These are phyloP conservation scores for Montifringilla adamsi DNA, from an alignment of 2,113 vertebrate species.

Conservation along the genomic window DNA sequence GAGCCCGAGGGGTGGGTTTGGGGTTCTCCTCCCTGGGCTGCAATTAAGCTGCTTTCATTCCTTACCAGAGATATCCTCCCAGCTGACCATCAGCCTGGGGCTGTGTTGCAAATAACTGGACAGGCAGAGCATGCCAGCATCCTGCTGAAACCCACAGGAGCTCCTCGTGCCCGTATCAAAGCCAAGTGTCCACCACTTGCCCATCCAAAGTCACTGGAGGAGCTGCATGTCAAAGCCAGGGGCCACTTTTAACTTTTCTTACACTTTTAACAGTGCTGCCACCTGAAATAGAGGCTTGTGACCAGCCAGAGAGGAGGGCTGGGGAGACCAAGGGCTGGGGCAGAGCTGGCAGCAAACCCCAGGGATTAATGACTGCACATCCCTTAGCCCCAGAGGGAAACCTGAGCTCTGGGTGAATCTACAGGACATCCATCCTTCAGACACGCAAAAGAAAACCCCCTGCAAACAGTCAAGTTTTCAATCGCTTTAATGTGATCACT, in stretches of 20 bases:
- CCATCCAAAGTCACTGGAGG: not conserved
- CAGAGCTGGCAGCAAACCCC: not conserved
- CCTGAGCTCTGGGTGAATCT: not conserved
- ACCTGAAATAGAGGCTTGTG: not conserved
- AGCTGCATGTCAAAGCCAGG: not conserved
- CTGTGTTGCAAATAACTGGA: not conserved
- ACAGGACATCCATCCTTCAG: not conserved
- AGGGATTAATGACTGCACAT: not conserved
- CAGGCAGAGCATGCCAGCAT: not conserved
- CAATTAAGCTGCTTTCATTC: not conserved
- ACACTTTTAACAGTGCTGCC: not conserved
- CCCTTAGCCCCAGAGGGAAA: not conserved
- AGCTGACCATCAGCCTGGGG: not conserved
- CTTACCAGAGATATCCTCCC: not conserved
- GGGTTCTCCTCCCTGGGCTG: not conserved
- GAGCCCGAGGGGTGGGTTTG: rapidly evolving
- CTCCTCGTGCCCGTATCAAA: not conserved
- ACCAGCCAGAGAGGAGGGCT: not conserved
- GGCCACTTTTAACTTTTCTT: not conserved
- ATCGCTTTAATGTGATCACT: slow-evolving; percentile 61
- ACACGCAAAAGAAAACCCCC: slow-evolving; percentile 29
- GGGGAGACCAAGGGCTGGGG: not conserved
- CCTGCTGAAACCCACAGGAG: not conserved
- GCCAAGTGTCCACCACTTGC: not conserved
- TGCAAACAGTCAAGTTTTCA: slow-evolving; percentile 38